A percentile compares a stretch with the other conserved stretches of the same genome.
Conservation (phyloP, 1,140 invertebrate genomes). For the Monomorium pharaonis region DNA sequence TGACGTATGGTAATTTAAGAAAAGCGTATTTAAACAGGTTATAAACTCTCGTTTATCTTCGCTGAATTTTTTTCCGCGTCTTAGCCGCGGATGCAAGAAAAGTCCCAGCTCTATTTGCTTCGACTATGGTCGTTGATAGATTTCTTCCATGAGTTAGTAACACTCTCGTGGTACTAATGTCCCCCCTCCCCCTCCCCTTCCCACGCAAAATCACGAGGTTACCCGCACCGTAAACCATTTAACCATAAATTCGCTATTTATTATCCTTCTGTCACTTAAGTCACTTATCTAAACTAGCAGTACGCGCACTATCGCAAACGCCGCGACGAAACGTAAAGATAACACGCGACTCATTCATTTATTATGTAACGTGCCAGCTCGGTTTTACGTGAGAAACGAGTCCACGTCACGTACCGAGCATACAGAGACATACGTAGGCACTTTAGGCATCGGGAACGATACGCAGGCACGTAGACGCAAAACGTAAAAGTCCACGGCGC, state of each 20-base stretch:
- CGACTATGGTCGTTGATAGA: background rate
- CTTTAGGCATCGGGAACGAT: background rate
- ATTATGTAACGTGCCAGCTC: background rate
- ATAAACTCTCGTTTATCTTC: background rate
- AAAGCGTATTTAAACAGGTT: background rate
- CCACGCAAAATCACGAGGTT: background rate
- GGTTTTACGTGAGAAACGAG: background rate
- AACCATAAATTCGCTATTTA: background rate
- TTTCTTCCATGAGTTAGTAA: background rate
- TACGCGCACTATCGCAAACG: background rate
- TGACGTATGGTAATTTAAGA: background rate
- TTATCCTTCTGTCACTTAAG: background rate
- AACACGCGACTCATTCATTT: background rate
- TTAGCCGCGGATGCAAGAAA: background rate
- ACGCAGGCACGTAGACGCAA: background rate
- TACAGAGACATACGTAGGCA: background rate
- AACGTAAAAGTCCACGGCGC: background rate
- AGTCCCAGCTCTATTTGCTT: background rate
- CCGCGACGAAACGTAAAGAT: background rate
- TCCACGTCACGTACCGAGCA: background rate
- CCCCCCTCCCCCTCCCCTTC: no score
- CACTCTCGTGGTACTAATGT: background rate
- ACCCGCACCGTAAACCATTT: background rate
- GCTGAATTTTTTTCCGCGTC: background rate
- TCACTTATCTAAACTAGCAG: background rate